phyloP scores from a whole-genome alignment of 2,888 invertebrate genomes.

The Spilosoma lubricipeda region DNA sequence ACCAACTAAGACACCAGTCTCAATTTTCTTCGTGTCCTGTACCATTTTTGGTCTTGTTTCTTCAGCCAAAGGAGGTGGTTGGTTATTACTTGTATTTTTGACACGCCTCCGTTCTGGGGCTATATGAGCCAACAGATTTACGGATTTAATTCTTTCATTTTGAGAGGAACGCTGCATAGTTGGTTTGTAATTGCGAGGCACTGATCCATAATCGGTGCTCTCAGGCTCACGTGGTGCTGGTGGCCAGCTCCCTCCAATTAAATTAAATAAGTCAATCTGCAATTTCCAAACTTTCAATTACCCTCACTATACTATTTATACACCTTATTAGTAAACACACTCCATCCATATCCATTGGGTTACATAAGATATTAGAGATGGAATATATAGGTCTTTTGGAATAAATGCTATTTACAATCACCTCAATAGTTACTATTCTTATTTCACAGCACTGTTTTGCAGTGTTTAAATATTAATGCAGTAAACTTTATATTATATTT shows the following conservation, averaged over 20 bases:
- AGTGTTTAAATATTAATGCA: no score
- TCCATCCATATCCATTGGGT: not conserved
- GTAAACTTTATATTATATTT: no score
- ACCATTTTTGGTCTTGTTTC: constrained; percentile 70
- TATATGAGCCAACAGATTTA: constrained; percentile 86
- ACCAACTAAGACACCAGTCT: constrained; percentile 81
- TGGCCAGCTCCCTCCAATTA: constrained; percentile 83
- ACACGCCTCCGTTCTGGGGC: constrained; percentile 73
- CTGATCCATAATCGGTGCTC: constrained; percentile 72
- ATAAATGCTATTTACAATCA: not conserved
- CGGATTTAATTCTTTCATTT: constrained; percentile 86
- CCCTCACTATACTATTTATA: no score
- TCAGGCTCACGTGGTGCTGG: constrained; percentile 76
- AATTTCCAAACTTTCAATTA: constrained; percentile 30
- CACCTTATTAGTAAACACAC: not conserved
- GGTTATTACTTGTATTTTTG: constrained; percentile 60
- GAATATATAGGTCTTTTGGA: not conserved
- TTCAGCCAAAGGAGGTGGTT: constrained; percentile 47
- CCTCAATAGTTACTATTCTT: no score
- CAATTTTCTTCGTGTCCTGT: constrained; percentile 80
- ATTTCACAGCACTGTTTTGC: no score
- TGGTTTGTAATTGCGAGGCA: constrained; percentile 60
- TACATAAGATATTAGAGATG: not conserved
- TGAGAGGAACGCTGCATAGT: constrained; percentile 76
- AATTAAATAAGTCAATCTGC: constrained; percentile 77